A percentile compares a stretch with the other conserved stretches of the same genome.
These are phyloP conservation scores for Caloenas nicobarica DNA, from an alignment of 2,113 vertebrate species.

Conservation along the genomic window DNA sequence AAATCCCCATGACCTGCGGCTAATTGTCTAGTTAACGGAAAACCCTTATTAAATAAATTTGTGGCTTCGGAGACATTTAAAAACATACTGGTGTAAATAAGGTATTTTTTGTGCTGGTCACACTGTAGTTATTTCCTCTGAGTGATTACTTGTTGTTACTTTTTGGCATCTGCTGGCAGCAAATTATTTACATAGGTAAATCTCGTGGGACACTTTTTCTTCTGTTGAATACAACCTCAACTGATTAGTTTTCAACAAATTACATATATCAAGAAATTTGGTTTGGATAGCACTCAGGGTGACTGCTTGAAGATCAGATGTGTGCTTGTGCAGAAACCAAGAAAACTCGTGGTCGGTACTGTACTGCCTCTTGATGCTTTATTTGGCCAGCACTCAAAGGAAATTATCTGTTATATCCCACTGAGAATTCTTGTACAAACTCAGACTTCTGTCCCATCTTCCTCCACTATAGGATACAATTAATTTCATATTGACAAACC, in stretches of 20 bases:
- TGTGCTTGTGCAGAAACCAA: neutral
- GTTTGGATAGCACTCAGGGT: neutral
- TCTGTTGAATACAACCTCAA: slow-evolving; percentile 17
- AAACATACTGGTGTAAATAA: neutral
- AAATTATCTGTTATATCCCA: neutral
- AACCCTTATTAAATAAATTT: slow-evolving; percentile 59
- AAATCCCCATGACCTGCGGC: slow-evolving; percentile 20
- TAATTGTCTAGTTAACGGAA: slow-evolving; percentile 61
- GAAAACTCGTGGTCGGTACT: neutral
- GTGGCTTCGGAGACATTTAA: slow-evolving; percentile 43
- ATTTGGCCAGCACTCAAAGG: neutral
- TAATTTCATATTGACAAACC: neutral
- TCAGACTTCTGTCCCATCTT: neutral
- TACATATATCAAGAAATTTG: neutral
- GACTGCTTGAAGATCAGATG: neutral
- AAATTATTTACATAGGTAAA: slow-evolving; percentile 57
- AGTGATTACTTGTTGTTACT: slow-evolving; percentile 54
- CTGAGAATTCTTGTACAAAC: neutral
- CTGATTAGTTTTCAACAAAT: slow-evolving; percentile 46
- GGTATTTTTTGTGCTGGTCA: neutral
- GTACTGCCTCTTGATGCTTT: neutral
- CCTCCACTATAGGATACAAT: neutral
- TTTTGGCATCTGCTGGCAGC: slow-evolving; percentile 61
- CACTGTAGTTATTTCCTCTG: neutral
- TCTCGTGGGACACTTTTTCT: slow-evolving; percentile 26